phyloP scores from a whole-genome alignment of 2,888 invertebrate species.

The Mesorhabditis spiculigera region DNA sequence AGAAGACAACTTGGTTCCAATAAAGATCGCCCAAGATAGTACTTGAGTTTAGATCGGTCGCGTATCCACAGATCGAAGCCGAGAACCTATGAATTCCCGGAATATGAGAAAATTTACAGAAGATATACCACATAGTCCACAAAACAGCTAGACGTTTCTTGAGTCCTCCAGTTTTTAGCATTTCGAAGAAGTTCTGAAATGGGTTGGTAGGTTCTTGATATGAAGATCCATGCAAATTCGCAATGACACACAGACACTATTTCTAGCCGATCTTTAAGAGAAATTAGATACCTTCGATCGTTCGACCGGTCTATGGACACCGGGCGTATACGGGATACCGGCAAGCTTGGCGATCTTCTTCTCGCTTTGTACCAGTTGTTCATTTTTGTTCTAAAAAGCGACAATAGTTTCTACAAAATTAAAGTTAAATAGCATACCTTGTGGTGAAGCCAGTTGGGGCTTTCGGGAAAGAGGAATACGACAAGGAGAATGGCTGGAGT shows the following conservation, averaged over 20 bases:
- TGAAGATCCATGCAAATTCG: too few species aligned
- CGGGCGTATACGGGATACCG: slow-evolving; percentile 44
- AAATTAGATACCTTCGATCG: slow-evolving; percentile 29
- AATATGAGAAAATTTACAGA: background rate
- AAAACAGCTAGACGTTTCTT: slow-evolving; percentile 45
- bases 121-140: slow-evolving; percentile 54
- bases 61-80: slow-evolving; percentile 54
- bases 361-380: slow-evolving; percentile 50
- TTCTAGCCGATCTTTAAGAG: slow-evolving; percentile 8
- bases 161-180: slow-evolving; percentile 39
- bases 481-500: slow-evolving; percentile 49
- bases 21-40: slow-evolving; percentile 51
- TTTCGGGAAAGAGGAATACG: slow-evolving; percentile 54
- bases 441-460: slow-evolving; percentile 56
- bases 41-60: slow-evolving; percentile 53
- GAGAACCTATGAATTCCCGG: slow-evolving; percentile 21
- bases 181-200: slow-evolving; percentile 29
- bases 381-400: slow-evolving; percentile 27
- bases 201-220: too few species aligned
- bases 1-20: slow-evolving; percentile 54
- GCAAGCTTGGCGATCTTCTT: slow-evolving; percentile 47
- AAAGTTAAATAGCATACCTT: slow-evolving; percentile 21
- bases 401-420: background rate
- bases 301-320: slow-evolving; percentile 42
- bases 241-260: too few species aligned